Base-by-base conservation (phyloP, 2,888 invertebrate genomes). In the Isoperla grammatica region DNA sequence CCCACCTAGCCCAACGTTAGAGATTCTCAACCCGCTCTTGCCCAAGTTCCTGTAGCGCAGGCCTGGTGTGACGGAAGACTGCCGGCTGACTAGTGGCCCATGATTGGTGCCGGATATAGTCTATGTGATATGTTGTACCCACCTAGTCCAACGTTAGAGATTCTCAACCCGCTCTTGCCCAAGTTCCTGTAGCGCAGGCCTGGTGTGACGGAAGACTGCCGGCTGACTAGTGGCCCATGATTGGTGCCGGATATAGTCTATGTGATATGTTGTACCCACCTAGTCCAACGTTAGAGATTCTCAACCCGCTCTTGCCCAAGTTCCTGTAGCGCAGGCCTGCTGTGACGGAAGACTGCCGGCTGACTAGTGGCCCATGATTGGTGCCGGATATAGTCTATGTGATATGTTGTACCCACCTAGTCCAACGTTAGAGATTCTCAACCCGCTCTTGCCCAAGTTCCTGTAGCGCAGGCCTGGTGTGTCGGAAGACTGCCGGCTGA, bases 361-460 rank as follows among this genome's bases (percentile, higher is more conserved):
- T 59, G 23, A 62, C 65, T 39, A 81, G 55, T 81, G 81, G 63
- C 77, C 74, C 65, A 80, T 67, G 57, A 64, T 65, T 50, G 29
- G n/a, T n/a, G n/a, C n/a, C n/a, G n/a, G n/a, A n/a, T n/a, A n/a
- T n/a, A n/a, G n/a, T n/a, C n/a, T n/a, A n/a, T n/a, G n/a, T n/a
- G n/a, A n/a, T n/a, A n/a, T n/a, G n/a, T n/a, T n/a, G n/a, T n/a
- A n/a, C n/a, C 75, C 77, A 85, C 86, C 87, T 69, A 96, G 82
- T 65, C 94, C 95, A 67, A 96, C 88, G 76, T 94, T 95, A 68
- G 95, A 95, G 63, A 95, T 94, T 66, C 95, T 81, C 64, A 96
- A 83, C 56, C 96, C 96, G 71, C 94, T 95, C 78, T 96, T 96
- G 68, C 96, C 96, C 67, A 96, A 81, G 77, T 95, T 95, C 74